Conservation (phyloP, 64 coral and sea anemone genomes). For the Montipora efflorescens region DNA sequence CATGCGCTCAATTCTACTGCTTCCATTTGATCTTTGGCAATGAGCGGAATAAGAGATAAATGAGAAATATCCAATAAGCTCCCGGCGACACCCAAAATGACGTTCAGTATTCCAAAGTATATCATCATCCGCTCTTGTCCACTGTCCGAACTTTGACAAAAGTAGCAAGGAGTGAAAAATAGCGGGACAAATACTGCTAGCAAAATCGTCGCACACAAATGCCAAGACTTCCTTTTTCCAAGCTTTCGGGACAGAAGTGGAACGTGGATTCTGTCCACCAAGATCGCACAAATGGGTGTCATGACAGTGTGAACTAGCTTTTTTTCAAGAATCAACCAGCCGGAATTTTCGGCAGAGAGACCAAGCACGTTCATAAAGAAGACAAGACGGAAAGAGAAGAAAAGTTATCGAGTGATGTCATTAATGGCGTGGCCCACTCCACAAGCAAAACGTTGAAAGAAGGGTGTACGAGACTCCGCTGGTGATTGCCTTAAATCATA, state of each 20-base stretch:
- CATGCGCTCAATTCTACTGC: background rate
- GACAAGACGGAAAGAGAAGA: background rate
- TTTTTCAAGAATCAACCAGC: background rate
- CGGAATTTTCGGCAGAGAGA: background rate
- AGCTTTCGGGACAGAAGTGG: background rate
- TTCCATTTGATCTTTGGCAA: background rate
- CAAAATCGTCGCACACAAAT: background rate
- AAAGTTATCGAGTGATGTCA: background rate
- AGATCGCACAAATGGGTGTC: background rate
- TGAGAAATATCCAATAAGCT: background rate
- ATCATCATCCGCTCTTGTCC: background rate
- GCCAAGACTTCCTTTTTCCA: slow-evolving; percentile 6
- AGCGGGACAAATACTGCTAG: background rate
- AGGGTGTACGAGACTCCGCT: background rate
- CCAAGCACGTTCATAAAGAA: background rate
- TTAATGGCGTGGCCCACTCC: background rate
- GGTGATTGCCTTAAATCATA: background rate
- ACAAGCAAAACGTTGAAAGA: background rate
- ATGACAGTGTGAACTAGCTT: background rate
- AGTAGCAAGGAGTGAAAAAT: background rate
- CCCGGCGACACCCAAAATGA: background rate
- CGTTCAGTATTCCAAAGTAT: background rate
- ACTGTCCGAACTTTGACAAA: background rate
- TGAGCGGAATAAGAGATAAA: background rate
- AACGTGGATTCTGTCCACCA: background rate